These are phyloP conservation scores for Alectoris magna DNA, from an alignment of 2,797 vertebrate genomes.

Conservation along the genomic window DNA sequence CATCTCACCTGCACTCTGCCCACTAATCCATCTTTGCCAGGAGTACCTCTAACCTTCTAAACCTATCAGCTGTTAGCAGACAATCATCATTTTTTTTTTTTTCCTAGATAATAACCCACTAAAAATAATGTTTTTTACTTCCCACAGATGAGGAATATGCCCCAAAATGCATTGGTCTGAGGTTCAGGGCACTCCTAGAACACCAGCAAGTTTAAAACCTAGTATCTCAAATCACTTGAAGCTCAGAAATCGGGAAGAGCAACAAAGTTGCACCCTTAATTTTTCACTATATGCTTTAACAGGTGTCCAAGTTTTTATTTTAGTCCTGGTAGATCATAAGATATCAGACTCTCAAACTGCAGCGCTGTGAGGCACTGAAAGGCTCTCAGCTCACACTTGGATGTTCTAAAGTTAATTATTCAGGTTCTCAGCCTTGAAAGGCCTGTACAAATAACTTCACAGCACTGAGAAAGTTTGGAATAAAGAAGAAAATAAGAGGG, in stretches of 20 bases:
- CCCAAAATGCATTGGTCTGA: constrained; percentile 19
- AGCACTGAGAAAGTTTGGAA: background rate
- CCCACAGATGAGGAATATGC: constrained; percentile 45
- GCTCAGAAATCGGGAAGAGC: background rate
- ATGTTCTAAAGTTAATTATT: background rate
- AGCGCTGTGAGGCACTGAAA: background rate
- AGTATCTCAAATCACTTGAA: constrained; percentile 15
- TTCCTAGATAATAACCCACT: constrained; percentile 62
- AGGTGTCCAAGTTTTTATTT: background rate
- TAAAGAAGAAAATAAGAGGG: background rate
- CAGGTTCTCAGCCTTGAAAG: background rate
- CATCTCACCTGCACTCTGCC: constrained; percentile 50
- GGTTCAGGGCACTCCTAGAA: background rate
- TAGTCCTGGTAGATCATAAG: background rate
- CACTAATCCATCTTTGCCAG: constrained; percentile 69
- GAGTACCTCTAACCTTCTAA: constrained; percentile 62
- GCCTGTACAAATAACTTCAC: background rate
- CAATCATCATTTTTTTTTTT: constrained; percentile 39
- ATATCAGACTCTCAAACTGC: background rate
- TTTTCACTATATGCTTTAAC: background rate
- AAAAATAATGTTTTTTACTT: constrained; percentile 52
- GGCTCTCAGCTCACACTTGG: background rate
- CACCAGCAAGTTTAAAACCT: constrained; percentile 25
- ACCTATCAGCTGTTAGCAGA: constrained; percentile 56
- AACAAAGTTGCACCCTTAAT: background rate